Conservation (phyloP, 2,797 vertebrate genomes). For the Galaxias olidus region DNA sequence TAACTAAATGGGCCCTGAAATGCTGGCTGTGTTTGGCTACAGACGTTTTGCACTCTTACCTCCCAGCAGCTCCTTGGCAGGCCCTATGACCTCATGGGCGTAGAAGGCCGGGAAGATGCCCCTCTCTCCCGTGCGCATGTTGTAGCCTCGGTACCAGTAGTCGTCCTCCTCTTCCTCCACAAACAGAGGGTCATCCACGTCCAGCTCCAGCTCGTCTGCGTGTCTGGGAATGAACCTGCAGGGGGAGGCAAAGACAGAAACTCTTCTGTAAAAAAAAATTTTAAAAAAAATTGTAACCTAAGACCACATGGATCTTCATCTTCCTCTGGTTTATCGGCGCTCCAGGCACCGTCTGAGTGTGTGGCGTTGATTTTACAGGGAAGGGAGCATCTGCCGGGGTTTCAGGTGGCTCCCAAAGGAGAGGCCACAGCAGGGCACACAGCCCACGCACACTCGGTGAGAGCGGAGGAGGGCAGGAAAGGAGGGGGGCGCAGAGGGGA, state of each 20-base stretch:
- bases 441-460: conserved; percentile 10
- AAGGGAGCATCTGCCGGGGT: conserved; percentile 37
- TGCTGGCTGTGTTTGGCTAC: background rate
- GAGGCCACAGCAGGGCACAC: conserved; percentile 10
- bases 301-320: background rate
- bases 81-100: conserved; percentile 89
- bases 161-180: conserved; percentile 96
- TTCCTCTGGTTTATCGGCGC: too few species aligned
- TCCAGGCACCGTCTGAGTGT: too few species aligned
- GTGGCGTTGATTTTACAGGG: conserved; percentile 19
- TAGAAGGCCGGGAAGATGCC: conserved; percentile 98
- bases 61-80: conserved; percentile 86
- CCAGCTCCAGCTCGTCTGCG: conserved; percentile 92
- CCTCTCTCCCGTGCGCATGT: conserved; percentile 94
- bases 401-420: conserved; percentile 33
- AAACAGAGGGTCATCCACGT: conserved; percentile 92
- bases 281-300: background rate
- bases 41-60: background rate
- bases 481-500: background rate
- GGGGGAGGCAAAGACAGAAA: conserved; percentile 39
- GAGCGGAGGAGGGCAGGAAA: conserved; percentile 1
- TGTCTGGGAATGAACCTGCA: conserved; percentile 95
- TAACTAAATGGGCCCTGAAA: background rate
- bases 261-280: background rate
- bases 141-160: conserved; percentile 97